A percentile compares a stretch with the other conserved stretches of the same genome.
Evolutionary conservation across 2,888 invertebrate genomes (phyloP).

Genomic region (Microdon myrmicae): DNA sequence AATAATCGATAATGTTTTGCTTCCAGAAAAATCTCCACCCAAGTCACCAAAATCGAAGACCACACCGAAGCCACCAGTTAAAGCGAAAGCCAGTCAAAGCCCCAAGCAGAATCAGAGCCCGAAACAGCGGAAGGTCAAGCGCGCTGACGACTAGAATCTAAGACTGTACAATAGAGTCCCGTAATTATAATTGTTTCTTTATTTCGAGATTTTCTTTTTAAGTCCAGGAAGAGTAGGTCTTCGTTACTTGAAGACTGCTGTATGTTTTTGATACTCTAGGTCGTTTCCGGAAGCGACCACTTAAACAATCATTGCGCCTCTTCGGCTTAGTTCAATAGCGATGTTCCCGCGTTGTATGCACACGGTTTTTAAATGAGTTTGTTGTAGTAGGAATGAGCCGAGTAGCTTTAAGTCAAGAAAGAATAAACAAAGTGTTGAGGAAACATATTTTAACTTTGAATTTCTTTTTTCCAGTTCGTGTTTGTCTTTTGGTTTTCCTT

Average conservation of each 20-base stretch:
- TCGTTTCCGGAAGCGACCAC: no score
- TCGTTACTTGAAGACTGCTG: conserved; percentile 52
- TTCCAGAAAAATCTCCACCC: conserved; percentile 77
- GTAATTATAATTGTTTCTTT: conserved; percentile 24
- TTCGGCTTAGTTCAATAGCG: no score
- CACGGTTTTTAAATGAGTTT: no score
- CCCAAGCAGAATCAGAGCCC: conserved; percentile 76
- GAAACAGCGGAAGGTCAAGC: conserved; percentile 80
- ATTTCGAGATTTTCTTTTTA: conserved; percentile 35
- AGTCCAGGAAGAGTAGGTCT: conserved; percentile 43
- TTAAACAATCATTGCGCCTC: no score
- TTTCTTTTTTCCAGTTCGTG: no score
- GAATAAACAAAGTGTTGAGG: no score
- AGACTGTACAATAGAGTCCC: conserved; percentile 50
- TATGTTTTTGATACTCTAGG: conserved; percentile 42
- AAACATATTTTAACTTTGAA: no score
- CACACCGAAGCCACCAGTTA: conserved; percentile 65
- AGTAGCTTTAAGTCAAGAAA: no score
- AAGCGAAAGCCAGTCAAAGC: conserved; percentile 75
- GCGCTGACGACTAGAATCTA: conserved; percentile 72
- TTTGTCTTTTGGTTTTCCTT: no score
- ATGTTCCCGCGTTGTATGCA: no score
- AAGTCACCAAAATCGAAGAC: conserved; percentile 72
- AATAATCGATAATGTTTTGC: conserved; percentile 35
- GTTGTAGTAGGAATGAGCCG: no score